Evolutionary conservation across 2,113 vertebrate species (phyloP).

Genomic region (Aythya baeri): DNA sequence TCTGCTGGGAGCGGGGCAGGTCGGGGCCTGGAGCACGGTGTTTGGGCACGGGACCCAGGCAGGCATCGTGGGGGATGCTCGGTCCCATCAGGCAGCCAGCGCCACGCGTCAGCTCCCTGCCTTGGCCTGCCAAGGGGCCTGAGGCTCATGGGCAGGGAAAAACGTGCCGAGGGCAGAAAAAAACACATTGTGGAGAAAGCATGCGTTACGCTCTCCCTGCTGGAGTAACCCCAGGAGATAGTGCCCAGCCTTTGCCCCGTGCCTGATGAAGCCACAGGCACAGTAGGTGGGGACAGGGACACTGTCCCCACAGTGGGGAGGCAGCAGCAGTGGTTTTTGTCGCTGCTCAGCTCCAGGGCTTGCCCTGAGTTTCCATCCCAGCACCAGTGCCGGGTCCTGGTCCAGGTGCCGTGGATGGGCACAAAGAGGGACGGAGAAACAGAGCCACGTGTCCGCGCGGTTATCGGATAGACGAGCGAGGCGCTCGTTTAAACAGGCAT

Average conservation of each 20-base stretch:
- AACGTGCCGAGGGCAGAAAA: neutral
- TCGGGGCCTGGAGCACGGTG: neutral
- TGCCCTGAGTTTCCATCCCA: accelerated
- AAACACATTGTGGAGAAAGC: accelerated
- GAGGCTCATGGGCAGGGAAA: accelerated
- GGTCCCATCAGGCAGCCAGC: neutral
- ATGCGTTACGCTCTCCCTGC: accelerated
- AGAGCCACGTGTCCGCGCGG: accelerated
- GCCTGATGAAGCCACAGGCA: neutral
- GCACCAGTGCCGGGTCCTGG: accelerated
- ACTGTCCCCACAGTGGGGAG: accelerated
- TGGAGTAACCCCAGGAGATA: accelerated
- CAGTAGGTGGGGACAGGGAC: neutral
- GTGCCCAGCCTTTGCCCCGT: accelerated
- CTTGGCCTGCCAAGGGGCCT: neutral
- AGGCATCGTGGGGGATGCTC: neutral
- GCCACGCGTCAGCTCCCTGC: accelerated
- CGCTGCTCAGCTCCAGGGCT: accelerated
- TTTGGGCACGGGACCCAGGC: neutral
- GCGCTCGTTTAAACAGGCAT: neutral
- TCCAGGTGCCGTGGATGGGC: accelerated
- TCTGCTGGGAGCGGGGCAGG: neutral
- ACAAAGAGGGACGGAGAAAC: neutral
- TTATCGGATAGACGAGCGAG: neutral
- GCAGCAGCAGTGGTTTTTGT: neutral